Conservation (phyloP, 2,797 vertebrate species). For the Philypnodon macrostomus region DNA sequence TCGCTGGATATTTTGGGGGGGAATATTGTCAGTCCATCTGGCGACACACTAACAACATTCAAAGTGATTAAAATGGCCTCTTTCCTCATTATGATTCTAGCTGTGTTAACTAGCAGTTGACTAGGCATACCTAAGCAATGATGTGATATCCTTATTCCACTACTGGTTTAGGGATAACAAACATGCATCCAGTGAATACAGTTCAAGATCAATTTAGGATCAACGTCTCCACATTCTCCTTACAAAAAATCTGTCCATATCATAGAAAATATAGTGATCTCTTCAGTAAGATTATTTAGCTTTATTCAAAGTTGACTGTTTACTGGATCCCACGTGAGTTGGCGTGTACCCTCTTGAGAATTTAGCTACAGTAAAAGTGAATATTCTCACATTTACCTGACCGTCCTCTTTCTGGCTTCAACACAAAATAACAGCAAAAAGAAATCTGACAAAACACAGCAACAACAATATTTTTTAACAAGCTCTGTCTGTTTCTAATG, state of each 20-base stretch:
- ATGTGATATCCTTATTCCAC: background rate
- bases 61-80: no score
- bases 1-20: no score
- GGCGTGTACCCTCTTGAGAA: no score
- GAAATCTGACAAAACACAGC: background rate
- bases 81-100: no score
- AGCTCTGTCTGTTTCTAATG: constrained; percentile 1
- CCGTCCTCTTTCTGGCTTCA: background rate
- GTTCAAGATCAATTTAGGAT: background rate
- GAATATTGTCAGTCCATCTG: no score
- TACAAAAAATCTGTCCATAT: background rate
- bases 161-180: background rate
- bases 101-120: no score
- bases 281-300: background rate
- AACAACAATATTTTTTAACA: constrained; percentile 7
- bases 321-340: background rate
- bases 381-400: background rate
- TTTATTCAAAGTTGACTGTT: no score
- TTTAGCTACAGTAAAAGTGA: background rate
- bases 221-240: background rate
- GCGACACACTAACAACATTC: no score
- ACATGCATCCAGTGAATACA: background rate
- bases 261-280: background rate
- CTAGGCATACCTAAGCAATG: no score
- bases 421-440: background rate